Percentiles rank a stretch among this genome's conserved stretches.
Conservation (phyloP, 1,140 invertebrate genomes). For the Zaprionus ornatus region DNA sequence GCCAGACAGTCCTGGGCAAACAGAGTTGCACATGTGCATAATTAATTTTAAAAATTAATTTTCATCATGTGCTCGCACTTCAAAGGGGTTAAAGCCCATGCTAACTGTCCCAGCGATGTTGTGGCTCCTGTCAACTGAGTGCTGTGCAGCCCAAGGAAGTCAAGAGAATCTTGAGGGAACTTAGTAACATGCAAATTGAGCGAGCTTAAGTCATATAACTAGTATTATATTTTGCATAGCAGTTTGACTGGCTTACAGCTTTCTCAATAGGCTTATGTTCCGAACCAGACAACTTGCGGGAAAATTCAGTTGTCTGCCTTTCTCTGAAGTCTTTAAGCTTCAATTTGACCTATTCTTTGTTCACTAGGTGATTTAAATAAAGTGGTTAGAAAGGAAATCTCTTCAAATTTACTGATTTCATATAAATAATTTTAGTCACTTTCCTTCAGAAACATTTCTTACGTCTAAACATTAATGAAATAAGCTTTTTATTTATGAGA, state of each 20-base stretch:
- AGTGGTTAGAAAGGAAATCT: neutral
- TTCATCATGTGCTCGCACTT: constrained; percentile 19
- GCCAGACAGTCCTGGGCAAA: constrained; percentile 11
- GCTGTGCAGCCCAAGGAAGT: neutral
- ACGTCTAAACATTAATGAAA: too few relatives aligned
- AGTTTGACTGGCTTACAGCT: neutral
- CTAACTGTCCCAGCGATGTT: neutral
- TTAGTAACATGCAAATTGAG: neutral
- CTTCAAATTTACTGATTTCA: too few relatives aligned
- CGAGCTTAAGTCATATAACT: neutral
- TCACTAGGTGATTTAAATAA: neutral
- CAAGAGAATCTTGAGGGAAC: neutral
- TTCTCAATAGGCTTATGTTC: neutral
- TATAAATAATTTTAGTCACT: too few relatives aligned
- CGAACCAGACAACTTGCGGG: neutral
- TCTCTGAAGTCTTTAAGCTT: neutral
- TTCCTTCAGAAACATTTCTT: too few relatives aligned
- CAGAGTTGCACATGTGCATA: constrained; percentile 69
- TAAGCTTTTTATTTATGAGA: too few relatives aligned
- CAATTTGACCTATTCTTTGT: too few relatives aligned
- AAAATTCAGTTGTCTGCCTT: neutral
- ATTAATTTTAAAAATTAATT: constrained; percentile 76
- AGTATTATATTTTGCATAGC: neutral
- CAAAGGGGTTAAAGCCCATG: constrained; percentile 4
- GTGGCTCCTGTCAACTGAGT: neutral